Base-by-base conservation (phyloP, 2,888 invertebrate species). In the Sinhomidia bicolor region DNA sequence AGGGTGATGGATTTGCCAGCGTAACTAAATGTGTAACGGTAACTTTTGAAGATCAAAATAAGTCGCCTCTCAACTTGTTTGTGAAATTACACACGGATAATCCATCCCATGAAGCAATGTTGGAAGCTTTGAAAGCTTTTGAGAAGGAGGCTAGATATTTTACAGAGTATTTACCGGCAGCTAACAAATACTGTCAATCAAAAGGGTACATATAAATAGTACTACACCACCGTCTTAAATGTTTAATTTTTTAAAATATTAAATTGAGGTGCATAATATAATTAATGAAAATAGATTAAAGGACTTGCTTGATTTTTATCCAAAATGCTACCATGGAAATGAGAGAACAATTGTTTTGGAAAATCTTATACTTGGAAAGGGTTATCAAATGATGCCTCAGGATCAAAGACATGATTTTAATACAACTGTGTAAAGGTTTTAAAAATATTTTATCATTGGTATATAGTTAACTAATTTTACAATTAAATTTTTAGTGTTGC, bases 311-410 rank as follows among this genome's bases (percentile, higher is more conserved):
- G 68, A 68, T 12, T 17, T 68, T 20, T 89, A 88, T 32, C 90
- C 90, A 23, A 88, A 90, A 83, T 89, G 85, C 51, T 88, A 85
- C 54, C 86, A 80, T 36, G 90, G 71, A 68, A 86, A 74, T 23
- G 23, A 44, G 1, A 10, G 23, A 10, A 20, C 47, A 5, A 74
- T 74, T 29, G 47, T 74, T 74, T 14, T 74, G 10, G 74, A 74
- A 47, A 26, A 74, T 47, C n/a, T 74, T 1, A n/a, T 47, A 1
- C 12, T 29, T 12, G 65, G 12, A 1, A 20, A 26, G 0, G 74
- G 74, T 2, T 74, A 47, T 23, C 7, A 20, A n/a, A 12, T 74
- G 74, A 1, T 44, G 2, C 6, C 44, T 29, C 23, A 74, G 12
- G 26, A 23, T 20, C 1, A 23, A 2, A 44, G 44, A 2, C 74